Evolutionary conservation across 2,113 vertebrate species (phyloP).

Genomic region (Empidonax traillii): DNA sequence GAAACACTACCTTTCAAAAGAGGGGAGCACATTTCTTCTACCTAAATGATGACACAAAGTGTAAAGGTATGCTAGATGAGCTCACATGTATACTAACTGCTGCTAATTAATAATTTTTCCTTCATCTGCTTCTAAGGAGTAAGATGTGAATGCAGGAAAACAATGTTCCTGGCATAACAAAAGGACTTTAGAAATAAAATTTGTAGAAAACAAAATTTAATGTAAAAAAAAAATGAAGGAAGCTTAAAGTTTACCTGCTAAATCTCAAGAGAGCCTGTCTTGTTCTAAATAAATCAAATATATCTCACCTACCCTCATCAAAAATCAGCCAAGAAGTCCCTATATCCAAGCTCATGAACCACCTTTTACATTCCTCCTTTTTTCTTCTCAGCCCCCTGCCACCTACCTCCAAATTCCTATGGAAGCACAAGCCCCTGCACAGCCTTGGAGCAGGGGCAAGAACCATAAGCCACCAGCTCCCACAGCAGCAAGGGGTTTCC

Average conservation of each 20-base stretch:
- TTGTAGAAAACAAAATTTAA: not conserved
- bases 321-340: not conserved
- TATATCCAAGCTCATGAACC: not conserved
- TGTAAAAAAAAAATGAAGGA: not conserved
- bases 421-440: not conserved
- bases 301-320: not conserved
- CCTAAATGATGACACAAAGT: not conserved
- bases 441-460: not conserved
- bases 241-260: not conserved
- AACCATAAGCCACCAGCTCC: not conserved
- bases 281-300: not conserved
- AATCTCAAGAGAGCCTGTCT: not conserved
- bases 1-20: not conserved
- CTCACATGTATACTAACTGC: not conserved
- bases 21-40: not conserved
- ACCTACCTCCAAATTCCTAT: not conserved
- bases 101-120: not conserved
- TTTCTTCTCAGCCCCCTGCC: not conserved
- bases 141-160: not conserved
- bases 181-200: not conserved
- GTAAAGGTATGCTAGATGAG: not conserved
- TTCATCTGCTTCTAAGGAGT: not conserved
- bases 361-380: not conserved
- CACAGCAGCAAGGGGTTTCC: not conserved
- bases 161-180: not conserved